Evolutionary conservation across 2,797 vertebrate species (phyloP), one percentile per base, ranked within the genome.

Genomic region (Alexandromys oeconomus): DNA sequence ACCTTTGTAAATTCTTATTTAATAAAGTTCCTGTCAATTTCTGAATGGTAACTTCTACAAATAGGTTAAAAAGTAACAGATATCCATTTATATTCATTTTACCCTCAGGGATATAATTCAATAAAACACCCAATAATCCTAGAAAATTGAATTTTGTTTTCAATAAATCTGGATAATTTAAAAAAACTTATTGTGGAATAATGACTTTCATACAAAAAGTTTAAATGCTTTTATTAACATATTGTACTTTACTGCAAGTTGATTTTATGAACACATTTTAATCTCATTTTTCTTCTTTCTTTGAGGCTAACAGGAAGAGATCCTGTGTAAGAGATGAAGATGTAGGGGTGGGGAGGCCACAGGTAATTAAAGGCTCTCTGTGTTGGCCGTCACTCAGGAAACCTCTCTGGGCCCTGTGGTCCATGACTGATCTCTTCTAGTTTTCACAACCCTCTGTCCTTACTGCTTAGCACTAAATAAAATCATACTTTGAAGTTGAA

Each of bases 401-500:
- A 8, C 40, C 11, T 76, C 23, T 79, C 14, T 21, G 71, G 51
- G 9, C 13, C 63, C 85, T 7, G 4, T 1, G 48, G 43, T 84
- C 65, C 69, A 17, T 57, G n/a, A 91, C 6, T 67, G 77, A 61
- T 79, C 93, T 89, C 63, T 61, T 73, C n/a, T 77, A 15, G 13
- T 34, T 51, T 14, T n/a, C 82, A 65, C 5, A 11, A 73, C 61
- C n/a, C 82, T 46, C 40, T 27, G 82, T 77, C 29, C 67, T 92
- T 27, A 43, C 46, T 82, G 79, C n/a, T 87, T 9, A 69, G 46
- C 31, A 11, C 51, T 74, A 85, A 78, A 85, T 95, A 37, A 91
- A 94, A 92, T n/a, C 61, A 48, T 9, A 0, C 59, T 96, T 87
- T 91, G 51, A 90, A 92, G 65, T 21, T 80, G 65, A 95, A 95